These are phyloP conservation scores for Agrotis segetum DNA, from an alignment of 2,888 invertebrate genomes.

Conservation along the genomic window DNA sequence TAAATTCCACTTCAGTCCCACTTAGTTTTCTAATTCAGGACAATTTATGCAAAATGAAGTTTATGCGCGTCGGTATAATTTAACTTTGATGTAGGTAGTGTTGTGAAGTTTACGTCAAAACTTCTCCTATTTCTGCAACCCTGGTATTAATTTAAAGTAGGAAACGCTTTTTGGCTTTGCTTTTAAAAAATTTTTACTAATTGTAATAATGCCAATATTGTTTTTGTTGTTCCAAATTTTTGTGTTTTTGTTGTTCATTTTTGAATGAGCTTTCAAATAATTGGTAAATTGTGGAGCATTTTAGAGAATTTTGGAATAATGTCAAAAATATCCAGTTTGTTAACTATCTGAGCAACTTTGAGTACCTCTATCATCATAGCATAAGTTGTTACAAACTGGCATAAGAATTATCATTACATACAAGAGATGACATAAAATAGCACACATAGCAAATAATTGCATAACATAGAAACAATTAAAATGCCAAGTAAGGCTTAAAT, in stretches of 20 bases:
- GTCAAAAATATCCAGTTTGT: no score
- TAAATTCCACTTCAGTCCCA: constrained; percentile 28
- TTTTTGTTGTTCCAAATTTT: no score
- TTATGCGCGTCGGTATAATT: constrained; percentile 53
- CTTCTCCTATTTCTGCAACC: constrained; percentile 23
- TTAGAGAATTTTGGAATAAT: background rate
- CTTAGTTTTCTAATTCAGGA: constrained; percentile 54
- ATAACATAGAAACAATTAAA: constrained; percentile 43
- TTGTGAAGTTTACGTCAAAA: constrained; percentile 35
- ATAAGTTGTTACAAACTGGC: background rate
- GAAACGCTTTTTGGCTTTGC: background rate
- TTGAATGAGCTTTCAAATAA: background rate
- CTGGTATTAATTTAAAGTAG: constrained; percentile 25
- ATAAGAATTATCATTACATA: background rate
- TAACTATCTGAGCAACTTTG: no score
- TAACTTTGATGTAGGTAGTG: constrained; percentile 51
- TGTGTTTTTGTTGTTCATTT: no score
- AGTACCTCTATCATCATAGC: no score
- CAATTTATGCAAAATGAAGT: constrained; percentile 53
- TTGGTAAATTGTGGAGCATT: background rate
- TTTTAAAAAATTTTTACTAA: background rate
- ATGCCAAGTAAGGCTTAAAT: constrained; percentile 39
- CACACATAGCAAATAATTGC: background rate
- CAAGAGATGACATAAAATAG: background rate
- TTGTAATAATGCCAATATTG: background rate